Base-by-base conservation (phyloP, 1,140 invertebrate genomes). In the Drosophila subpulchrella region DNA sequence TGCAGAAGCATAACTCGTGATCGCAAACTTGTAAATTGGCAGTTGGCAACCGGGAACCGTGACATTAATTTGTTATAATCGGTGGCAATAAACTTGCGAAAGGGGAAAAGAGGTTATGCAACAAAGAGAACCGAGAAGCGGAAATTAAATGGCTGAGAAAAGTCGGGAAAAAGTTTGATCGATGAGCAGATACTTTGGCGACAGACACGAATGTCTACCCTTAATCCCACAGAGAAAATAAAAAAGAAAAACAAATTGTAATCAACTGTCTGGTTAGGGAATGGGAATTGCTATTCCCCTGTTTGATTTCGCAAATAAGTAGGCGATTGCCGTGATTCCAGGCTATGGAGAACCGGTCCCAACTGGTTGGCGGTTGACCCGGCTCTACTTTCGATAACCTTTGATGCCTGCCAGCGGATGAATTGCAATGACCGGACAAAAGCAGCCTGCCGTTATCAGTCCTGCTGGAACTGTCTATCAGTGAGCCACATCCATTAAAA, bases 361-460 rank as follows among this genome's bases (percentile, higher is more conserved):
- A 76, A 67, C 72, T 42, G 73, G 74, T 58, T 76, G 8, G 10
- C 0, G 10, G 39, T 38, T 75, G 73, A 76, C 73, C 73, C 61
- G 38, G 24, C 61, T 70, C n/a, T 17, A 41, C 38, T 12, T 13
- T 6, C 30, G 73, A 76, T 76, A 76, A 76, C 73, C 73, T 76
- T 72, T 66, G 72, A 56, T 54, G 60, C 72, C 72, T 51, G 59
- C 59, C 59, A 54, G 54, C 53, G 39, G 41, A 75, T 75, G 72
- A 75, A 75, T 75, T 75, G 72, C 72, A 65, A 57, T 75, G 51
- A 3, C 44, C 50, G 50, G 58, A 48, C 71, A 63, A 50, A 56
- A 62, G 68, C 30, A 41, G 48, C 13, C 30, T 12, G 20, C 12
- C 5, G 41, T 76, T 76, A 76, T 76, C 73, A 59, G 47, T 47